Evolutionary conservation across 2,797 vertebrate species (phyloP).

Genomic region (Rhabdophis nuchalis): DNA sequence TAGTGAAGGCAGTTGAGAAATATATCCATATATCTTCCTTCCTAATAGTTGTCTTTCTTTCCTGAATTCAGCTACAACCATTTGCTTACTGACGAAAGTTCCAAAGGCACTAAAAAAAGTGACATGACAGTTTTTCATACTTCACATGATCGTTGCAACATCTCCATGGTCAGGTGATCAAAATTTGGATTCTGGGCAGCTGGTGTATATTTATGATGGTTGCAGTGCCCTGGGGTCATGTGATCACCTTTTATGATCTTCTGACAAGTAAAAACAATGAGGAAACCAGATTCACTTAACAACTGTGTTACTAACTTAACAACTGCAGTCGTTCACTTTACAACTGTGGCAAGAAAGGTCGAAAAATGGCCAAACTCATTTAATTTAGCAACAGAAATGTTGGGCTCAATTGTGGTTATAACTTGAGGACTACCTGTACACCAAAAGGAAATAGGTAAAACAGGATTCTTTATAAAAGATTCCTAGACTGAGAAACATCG

Average conservation of each 20-base stretch:
- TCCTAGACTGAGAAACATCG: not conserved
- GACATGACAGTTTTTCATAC: not conserved
- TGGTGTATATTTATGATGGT: not conserved
- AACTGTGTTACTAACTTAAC: not conserved
- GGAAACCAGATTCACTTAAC: not conserved
- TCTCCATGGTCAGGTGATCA: not conserved
- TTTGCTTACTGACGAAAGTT: not conserved
- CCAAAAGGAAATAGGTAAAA: not conserved
- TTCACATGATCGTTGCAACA: not conserved
- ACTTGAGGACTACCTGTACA: not conserved
- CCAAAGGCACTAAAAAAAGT: not conserved
- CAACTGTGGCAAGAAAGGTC: not conserved
- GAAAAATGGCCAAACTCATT: not conserved
- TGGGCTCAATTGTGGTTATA: not conserved
- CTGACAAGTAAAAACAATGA: not conserved
- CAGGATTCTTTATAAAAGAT: not conserved
- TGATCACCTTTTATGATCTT: not conserved
- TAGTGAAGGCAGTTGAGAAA: not conserved
- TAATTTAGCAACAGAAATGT: not conserved
- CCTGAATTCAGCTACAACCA: not conserved
- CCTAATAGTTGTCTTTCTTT: not conserved
- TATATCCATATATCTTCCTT: not conserved
- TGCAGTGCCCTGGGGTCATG: not conserved
- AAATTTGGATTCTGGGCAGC: not conserved
- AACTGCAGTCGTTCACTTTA: not conserved